Base-by-base conservation (phyloP, 2,797 vertebrate species). In the Hemibagrus guttatus region DNA sequence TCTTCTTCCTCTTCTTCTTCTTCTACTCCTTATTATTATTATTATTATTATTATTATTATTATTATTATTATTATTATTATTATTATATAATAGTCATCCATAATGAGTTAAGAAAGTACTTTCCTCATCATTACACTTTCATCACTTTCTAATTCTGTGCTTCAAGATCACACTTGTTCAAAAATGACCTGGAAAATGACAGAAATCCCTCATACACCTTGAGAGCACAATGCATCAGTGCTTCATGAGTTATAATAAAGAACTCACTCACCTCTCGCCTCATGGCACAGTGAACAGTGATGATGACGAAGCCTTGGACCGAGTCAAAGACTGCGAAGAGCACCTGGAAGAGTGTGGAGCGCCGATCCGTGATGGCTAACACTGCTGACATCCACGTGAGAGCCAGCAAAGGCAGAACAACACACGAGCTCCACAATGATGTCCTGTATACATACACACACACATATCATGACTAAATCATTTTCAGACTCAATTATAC, bases 401-500 rank as follows among this genome's bases (percentile, higher is more conserved):
- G 97, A 0, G 98, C 98, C 92, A 99, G 94, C 92, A 99, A 96
- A 64, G 98, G 98, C 90, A 99, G 96, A 92, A 99, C 98, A 92
- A 99, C 98, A n/a, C 98, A 99, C 89, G 98, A 99, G 93, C 98
- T 99, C 98, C 98, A 99, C 85, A 99, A 95, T 14, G 98, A 99
- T n/a, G 98, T 97, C 97, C 98, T 99, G 95, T 81, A 89, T 87
- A 91, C 85, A 82, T 59, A 86, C 28, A 88, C 11, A 92, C 89
- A 66, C 56, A 88, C 54, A 84, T 42, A 28, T 56, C 81, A 39
- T 59, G 19, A 31, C 13, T 35, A 26, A 54, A 16, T 87, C n/a
- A 87, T 26, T 39, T 31, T 59, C 84, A 39, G 54, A 31, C 58
- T 82, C 28, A 31, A 64, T 75, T 52, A 63, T 39, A 28, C 6